Evolutionary conservation across 1,140 invertebrate genomes (phyloP).

Genomic region (Atta colombica): DNA sequence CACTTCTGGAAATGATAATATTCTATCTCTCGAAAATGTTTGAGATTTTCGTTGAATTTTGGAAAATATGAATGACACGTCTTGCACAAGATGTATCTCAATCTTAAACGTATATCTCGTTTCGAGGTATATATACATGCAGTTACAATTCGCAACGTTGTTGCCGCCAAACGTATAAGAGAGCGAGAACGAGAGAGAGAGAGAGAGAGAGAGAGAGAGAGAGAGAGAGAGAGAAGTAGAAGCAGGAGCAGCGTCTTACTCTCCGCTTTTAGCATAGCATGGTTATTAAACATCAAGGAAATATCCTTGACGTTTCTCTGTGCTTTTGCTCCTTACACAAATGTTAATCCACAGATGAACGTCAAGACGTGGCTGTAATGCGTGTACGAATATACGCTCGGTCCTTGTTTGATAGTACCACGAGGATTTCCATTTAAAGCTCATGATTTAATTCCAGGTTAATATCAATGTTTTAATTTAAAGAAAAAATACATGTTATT

Average conservation of each 20-base stretch:
- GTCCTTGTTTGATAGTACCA: not conserved
- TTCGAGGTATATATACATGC: not conserved
- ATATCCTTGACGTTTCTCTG: slow-evolving; percentile 34
- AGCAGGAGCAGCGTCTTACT: not conserved
- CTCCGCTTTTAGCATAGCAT: not conserved
- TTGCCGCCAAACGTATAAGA: not conserved
- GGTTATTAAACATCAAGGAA: slow-evolving; percentile 2
- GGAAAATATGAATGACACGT: not conserved
- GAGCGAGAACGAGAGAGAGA: too few relatives aligned
- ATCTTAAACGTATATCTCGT: not conserved
- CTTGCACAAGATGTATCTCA: not conserved
- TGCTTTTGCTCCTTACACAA: not conserved
- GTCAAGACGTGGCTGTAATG: not conserved
- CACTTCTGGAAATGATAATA: not conserved
- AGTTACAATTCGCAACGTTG: not conserved
- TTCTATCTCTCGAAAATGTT: slow-evolving; percentile 17
- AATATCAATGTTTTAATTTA: slow-evolving; percentile 21
- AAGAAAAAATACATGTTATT: not conserved
- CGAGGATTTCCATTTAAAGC: slow-evolving; percentile 11
- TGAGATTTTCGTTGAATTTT: not conserved
- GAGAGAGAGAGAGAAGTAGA: not conserved
- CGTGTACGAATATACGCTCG: not conserved
- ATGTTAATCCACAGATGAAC: slow-evolving; percentile 40
- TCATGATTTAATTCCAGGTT: slow-evolving; percentile 3
- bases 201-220: not conserved